Percentiles rank a stretch among this genome's conserved stretches.
Conservation (phyloP, 1,140 invertebrate genomes). For the Drosophila kepulauana region DNA sequence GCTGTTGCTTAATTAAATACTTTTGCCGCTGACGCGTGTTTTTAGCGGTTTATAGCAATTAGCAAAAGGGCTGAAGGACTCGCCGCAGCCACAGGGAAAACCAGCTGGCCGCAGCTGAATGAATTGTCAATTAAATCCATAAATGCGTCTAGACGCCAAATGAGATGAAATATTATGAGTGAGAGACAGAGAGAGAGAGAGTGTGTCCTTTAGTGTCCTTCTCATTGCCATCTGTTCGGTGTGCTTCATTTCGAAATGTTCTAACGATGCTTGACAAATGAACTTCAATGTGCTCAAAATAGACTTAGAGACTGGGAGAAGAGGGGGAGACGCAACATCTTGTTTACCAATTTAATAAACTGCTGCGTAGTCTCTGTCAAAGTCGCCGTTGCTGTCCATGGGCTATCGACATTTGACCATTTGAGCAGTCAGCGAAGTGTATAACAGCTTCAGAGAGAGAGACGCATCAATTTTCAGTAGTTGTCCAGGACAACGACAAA, state of each 20-base stretch:
- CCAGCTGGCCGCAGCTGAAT: conserved; percentile 8
- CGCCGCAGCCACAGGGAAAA: neutral
- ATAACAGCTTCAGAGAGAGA: conserved; percentile 19
- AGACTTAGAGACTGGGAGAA: neutral
- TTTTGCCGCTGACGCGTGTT: conserved; percentile 53
- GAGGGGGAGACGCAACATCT: conserved; percentile 15
- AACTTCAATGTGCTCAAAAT: conserved; percentile 33
- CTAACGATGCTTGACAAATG: conserved; percentile 63
- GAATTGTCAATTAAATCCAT: conserved; percentile 59
- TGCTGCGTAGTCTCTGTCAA: conserved; percentile 38
- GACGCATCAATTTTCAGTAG: conserved; percentile 78
- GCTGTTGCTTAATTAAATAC: conserved; percentile 63
- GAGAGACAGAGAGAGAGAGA: neutral
- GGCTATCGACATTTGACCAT: conserved; percentile 53
- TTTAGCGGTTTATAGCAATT: conserved; percentile 65
- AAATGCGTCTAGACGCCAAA: conserved; percentile 62
- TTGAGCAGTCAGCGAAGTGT: conserved; percentile 46
- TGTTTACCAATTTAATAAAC: conserved; percentile 74
- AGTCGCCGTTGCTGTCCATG: neutral
- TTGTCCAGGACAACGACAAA: conserved; percentile 72
- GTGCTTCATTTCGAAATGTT: conserved; percentile 30
- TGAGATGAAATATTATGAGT: conserved; percentile 21
- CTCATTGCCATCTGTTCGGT: conserved; percentile 9
- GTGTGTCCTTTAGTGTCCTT: conserved; percentile 16
- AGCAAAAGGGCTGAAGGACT: conserved; percentile 32